Evolutionary conservation across 30 jellyfish, hydroid and myxozoan species (phyloP).

Genomic region (Mastigias papua): DNA sequence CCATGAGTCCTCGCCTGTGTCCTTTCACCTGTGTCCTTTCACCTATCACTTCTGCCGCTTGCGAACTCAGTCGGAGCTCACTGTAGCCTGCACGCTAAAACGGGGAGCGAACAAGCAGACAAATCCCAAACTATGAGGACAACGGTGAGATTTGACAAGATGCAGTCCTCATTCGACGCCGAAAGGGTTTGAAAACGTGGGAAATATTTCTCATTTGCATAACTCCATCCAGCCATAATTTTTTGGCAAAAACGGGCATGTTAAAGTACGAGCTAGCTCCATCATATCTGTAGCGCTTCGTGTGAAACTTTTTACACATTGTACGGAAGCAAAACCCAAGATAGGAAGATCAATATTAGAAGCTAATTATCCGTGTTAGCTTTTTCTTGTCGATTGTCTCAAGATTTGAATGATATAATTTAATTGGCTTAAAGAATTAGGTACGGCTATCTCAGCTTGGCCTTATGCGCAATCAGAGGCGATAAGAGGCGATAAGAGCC

Average conservation of each 20-base stretch:
- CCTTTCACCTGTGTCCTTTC: slow-evolving; percentile 84
- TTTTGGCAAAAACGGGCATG: neutral
- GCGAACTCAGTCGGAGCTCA: slow-evolving; percentile 69
- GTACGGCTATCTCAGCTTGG: neutral
- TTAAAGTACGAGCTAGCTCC: too few species aligned
- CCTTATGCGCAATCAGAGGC: neutral
- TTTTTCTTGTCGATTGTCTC: neutral
- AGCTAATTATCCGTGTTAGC: neutral
- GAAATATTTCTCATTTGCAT: neutral
- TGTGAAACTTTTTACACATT: neutral
- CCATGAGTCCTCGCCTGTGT: slow-evolving; percentile 72
- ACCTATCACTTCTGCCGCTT: slow-evolving; percentile 67
- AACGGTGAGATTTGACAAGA: slow-evolving; percentile 50
- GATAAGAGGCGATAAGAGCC: neutral
- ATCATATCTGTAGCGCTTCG: too few species aligned
- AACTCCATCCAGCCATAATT: neutral
- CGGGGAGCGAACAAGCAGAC: slow-evolving; percentile 37
- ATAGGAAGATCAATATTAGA: neutral
- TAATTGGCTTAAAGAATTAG: slow-evolving; percentile 6
- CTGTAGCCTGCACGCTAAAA: slow-evolving; percentile 71
- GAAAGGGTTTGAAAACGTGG: slow-evolving; percentile 47
- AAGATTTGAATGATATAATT: neutral
- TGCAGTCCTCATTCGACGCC: slow-evolving; percentile 39
- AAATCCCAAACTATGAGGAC: slow-evolving; percentile 24
- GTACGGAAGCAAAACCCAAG: neutral